These are phyloP conservation scores for Diarsia rubi DNA, from an alignment of 2,888 invertebrate genomes.

Conservation along the genomic window DNA sequence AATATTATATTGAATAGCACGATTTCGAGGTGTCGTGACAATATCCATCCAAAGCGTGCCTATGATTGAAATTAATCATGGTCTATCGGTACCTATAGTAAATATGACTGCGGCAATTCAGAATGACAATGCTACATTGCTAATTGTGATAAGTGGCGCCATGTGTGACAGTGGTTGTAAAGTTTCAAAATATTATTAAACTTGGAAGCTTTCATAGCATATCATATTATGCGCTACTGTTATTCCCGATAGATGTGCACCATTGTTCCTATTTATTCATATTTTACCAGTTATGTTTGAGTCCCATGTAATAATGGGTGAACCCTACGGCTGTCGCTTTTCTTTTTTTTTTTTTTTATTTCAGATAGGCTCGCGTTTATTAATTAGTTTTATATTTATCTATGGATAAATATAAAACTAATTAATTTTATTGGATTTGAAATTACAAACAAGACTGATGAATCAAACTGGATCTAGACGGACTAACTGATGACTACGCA, in stretches of 20 bases:
- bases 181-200: not conserved
- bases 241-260: not conserved
- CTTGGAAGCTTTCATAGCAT: not conserved
- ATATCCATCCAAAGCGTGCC: slow-evolving; percentile 32
- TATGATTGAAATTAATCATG: slow-evolving; percentile 47
- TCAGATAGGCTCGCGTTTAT: no score
- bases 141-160: slow-evolving; percentile 20
- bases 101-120: slow-evolving; percentile 28
- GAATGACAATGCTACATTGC: slow-evolving; percentile 18
- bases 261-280: not conserved
- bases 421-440: no score
- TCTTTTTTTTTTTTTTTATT: no score
- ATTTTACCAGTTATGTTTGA: not conserved
- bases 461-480: no score
- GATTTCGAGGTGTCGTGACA: slow-evolving; percentile 46
- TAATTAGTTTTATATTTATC: no score
- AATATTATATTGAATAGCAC: slow-evolving; percentile 31
- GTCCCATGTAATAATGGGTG: not conserved
- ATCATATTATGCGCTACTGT: not conserved
- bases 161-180: slow-evolving; percentile 17
- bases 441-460: no score
- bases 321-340: no score
- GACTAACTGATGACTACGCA: no score
- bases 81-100: slow-evolving; percentile 20
- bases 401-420: no score